Percentiles rank a stretch among this genome's conserved stretches.
Conservation (phyloP, 1,140 invertebrate species). For the Spodoptera litura region DNA sequence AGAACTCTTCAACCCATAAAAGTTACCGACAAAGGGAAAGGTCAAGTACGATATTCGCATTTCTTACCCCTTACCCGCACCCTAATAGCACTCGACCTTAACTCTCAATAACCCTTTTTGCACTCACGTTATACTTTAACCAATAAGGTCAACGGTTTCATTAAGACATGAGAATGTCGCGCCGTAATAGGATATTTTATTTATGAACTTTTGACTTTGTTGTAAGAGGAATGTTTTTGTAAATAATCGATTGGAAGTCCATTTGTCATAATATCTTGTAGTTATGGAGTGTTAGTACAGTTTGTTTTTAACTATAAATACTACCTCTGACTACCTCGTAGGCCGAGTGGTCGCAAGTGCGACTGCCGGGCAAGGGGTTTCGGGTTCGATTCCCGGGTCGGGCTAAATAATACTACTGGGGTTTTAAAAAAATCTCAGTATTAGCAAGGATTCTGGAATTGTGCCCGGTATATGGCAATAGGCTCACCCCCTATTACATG, state of each 20-base stretch:
- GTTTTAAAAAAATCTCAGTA: too few species aligned
- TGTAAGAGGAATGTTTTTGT: background rate
- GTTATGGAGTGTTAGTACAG: background rate
- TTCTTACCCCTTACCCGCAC: constrained; percentile 8
- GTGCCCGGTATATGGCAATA: too few species aligned
- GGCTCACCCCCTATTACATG: too few species aligned
- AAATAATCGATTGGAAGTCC: background rate
- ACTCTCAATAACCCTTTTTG: constrained; percentile 16
- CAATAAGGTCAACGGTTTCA: constrained; percentile 13
- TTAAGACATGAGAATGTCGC: background rate
- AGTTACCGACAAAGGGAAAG: background rate
- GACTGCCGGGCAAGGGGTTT: too few species aligned
- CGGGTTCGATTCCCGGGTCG: too few species aligned
- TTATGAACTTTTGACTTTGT: background rate
- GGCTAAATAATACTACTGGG: too few species aligned
- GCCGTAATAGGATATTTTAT: background rate
- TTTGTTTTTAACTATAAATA: background rate
- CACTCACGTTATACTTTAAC: background rate
- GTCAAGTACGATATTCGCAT: constrained; percentile 9
- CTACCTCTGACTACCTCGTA: too few species aligned
- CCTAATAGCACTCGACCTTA: constrained; percentile 6
- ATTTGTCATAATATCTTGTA: background rate
- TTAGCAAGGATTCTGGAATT: too few species aligned
- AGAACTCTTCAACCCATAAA: background rate
- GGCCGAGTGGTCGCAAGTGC: too few species aligned